These are phyloP conservation scores for Phenganax stokvisi DNA, from an alignment of 92 coral and sea anemone genomes.

Conservation along the genomic window DNA sequence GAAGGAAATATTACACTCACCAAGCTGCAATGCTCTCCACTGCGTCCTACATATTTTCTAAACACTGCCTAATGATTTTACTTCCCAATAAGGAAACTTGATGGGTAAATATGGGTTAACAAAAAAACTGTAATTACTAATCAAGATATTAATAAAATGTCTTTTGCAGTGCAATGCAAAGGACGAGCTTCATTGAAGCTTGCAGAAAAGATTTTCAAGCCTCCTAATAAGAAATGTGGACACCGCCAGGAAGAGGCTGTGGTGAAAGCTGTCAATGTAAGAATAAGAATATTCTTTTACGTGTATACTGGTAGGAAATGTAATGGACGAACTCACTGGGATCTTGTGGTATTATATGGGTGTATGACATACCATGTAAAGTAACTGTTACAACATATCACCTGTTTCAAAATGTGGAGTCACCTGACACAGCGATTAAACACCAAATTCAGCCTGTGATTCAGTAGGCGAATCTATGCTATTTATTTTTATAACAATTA, in stretches of 20 bases:
- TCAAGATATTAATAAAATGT: not conserved
- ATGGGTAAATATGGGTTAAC: no score
- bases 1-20: no score
- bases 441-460: conserved; percentile 8
- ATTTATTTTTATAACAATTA: not conserved
- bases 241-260: conserved; percentile 34
- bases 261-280: conserved; percentile 12
- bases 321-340: no score
- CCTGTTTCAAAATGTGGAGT: conserved; percentile 20
- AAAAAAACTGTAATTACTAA: no score
- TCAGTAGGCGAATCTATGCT: not conserved
- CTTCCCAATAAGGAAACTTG: no score
- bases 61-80: no score
- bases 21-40: no score
- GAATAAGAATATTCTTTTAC: not conserved
- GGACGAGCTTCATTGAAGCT: conserved; percentile 36
- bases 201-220: conserved; percentile 25
- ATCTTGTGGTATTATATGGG: not conserved
- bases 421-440: conserved; percentile 18
- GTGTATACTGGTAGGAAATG: not conserved
- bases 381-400: not conserved
- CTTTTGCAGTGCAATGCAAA: conserved; percentile 27
- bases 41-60: no score
- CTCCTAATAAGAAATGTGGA: conserved; percentile 35
- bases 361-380: not conserved